Evolutionary conservation across 2,888 invertebrate species (phyloP).

Genomic region (Hermaeophaga mercurialis): DNA sequence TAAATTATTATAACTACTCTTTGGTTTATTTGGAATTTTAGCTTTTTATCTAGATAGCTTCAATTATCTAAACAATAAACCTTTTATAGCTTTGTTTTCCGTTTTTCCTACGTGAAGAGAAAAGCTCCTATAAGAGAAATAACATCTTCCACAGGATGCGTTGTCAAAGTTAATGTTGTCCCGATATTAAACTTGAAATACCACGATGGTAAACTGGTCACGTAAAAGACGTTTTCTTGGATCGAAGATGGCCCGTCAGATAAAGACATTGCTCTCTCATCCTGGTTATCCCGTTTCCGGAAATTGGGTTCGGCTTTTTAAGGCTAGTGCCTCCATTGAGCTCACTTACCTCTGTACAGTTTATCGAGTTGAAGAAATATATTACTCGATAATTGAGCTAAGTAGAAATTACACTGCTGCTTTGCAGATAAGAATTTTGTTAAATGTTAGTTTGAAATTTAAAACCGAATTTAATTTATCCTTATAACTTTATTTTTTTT

Average conservation of each 20-base stretch:
- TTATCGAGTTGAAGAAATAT: not conserved
- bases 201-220: conserved; percentile 48
- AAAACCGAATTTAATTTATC: too few relatives aligned
- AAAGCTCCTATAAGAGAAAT: conserved; percentile 11
- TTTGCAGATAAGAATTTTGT: too few relatives aligned
- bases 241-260: conserved; percentile 44
- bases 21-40: too few relatives aligned
- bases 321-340: conserved; percentile 22
- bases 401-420: too few relatives aligned
- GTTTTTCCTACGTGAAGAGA: conserved; percentile 9
- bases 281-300: conserved; percentile 45
- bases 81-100: not conserved
- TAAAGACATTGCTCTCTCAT: conserved; percentile 52
- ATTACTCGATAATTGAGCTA: not conserved
- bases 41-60: too few relatives aligned
- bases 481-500: too few relatives aligned
- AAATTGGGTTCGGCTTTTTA: conserved; percentile 47
- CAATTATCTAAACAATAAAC: too few relatives aligned
- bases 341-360: conserved; percentile 12
- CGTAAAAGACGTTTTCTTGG: conserved; percentile 50
- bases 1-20: too few relatives aligned
- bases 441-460: too few relatives aligned
- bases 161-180: conserved; percentile 20
- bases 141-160: conserved; percentile 13
- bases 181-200: conserved; percentile 22